Percentiles rank a stretch among this genome's conserved stretches.
Evolutionary conservation across 2,888 invertebrate species (phyloP).

Genomic region (Baronia brevicornis): DNA sequence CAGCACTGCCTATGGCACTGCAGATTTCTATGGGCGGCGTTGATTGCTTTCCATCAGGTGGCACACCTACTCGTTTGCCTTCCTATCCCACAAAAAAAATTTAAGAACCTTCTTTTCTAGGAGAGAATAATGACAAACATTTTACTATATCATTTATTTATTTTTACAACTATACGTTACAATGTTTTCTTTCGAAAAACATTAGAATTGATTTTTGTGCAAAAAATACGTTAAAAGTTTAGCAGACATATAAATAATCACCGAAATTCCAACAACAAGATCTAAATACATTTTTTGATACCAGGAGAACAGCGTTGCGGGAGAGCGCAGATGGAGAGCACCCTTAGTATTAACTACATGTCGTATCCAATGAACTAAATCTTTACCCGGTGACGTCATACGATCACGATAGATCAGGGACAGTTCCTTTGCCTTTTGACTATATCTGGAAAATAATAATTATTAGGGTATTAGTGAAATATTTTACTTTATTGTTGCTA

Average conservation of each 20-base stretch:
- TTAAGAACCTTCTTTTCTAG: too few relatives aligned
- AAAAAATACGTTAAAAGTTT: neutral
- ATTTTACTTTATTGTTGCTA: too few relatives aligned
- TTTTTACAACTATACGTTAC: too few relatives aligned
- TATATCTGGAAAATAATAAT: slow-evolving; percentile 17
- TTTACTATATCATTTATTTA: too few relatives aligned
- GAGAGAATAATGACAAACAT: too few relatives aligned
- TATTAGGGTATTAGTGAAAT: neutral
- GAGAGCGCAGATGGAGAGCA: slow-evolving; percentile 21
- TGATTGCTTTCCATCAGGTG: too few relatives aligned
- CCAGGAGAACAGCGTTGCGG: slow-evolving; percentile 17
- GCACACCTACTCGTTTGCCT: too few relatives aligned
- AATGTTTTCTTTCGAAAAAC: too few relatives aligned
- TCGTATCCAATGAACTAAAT: slow-evolving; percentile 20
- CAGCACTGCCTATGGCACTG: too few relatives aligned
- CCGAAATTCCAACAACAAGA: slow-evolving; percentile 6
- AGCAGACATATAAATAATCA: neutral
- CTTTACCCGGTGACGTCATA: slow-evolving; percentile 15
- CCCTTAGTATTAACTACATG: slow-evolving; percentile 19
- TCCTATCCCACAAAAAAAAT: too few relatives aligned
- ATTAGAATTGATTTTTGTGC: neutral
- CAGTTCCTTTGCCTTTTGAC: slow-evolving; percentile 15
- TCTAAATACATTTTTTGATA: slow-evolving; percentile 21
- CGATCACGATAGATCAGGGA: slow-evolving; percentile 22
- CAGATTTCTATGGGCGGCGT: too few relatives aligned